Base-by-base conservation (phyloP, 2,113 vertebrate species). In the Phainopepla nitens region DNA sequence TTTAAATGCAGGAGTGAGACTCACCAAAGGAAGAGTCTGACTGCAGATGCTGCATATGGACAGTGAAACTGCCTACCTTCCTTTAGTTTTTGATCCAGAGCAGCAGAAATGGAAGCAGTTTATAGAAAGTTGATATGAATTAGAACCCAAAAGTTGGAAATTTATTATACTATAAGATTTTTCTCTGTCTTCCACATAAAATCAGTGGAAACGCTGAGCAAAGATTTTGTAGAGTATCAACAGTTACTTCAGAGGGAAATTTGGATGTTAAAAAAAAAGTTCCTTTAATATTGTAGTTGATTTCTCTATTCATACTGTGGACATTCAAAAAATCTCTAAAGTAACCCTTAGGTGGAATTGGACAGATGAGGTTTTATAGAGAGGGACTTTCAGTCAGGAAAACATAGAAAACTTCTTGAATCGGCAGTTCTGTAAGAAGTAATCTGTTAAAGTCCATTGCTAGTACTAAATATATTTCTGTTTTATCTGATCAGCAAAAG, bases 371-470 rank as follows among this genome's bases (percentile, higher is more conserved):
- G 31, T 82, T 90, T 93, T 62, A 75, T 45, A 51, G 3, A 72
- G 20, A 49, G 35, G 71, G 9, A 64, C 20, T 86, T 93, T 53
- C 20, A 82, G 39, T 31, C 23, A 83, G 44, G 36, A 58, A 84
- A 93, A 77, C 27, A 11, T 13, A 81, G 82, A 92, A 95, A 92
- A 69, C 9, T 73, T 87, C 60, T 94, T 75, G 58, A 90, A 41
- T 94, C 93, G 93, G 89, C 80, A 77, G 29, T 82, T 92, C 45
- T 84, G 64, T 77, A 70, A 80, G 80, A 87, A 96, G 39, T 70
- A 57, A 87, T 96, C 80, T 93, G 47, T 95, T 95, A 87, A 82
- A 95, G 54, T 82, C 77, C n/a, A 77, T 39, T 94, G 69, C 60
- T 76, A 76, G 51, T 76, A 88, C 25, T 71, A 66, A 91, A 85